phyloP scores from a whole-genome alignment of 2,888 invertebrate genomes.

The Antheraea assamensis region DNA sequence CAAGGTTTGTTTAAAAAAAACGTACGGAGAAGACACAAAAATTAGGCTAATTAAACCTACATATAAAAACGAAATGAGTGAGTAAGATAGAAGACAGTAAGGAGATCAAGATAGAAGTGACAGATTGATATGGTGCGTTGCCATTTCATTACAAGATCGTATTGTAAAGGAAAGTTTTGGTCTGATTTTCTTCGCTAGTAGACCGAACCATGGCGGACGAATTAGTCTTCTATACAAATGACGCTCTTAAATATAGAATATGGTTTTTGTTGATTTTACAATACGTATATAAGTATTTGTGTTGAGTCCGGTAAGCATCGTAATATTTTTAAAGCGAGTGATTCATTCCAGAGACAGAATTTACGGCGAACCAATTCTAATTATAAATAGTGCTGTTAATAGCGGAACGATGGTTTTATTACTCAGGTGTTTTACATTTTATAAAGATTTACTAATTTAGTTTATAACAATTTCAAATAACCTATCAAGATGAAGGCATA shows the following conservation, averaged over 20 bases:
- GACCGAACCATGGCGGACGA: too few relatives aligned
- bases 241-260: not conserved
- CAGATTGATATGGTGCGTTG: too few relatives aligned
- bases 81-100: too few relatives aligned
- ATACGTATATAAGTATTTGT: not conserved
- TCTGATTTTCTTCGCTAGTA: too few relatives aligned
- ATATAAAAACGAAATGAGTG: too few relatives aligned
- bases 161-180: too few relatives aligned
- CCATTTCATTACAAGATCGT: too few relatives aligned
- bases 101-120: too few relatives aligned
- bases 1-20: too few relatives aligned
- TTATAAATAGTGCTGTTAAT: constrained; percentile 37
- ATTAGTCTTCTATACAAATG: too few relatives aligned
- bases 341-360: constrained; percentile 45
- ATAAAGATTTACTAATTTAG: constrained; percentile 4
- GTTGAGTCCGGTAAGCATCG: not conserved
- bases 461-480: not conserved
- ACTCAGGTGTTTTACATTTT: constrained; percentile 6
- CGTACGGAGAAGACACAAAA: too few relatives aligned
- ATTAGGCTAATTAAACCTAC: too few relatives aligned
- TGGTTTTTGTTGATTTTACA: not conserved
- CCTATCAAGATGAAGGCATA: not conserved
- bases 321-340: constrained; percentile 30
- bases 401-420: constrained; percentile 20
- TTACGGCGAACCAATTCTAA: constrained; percentile 33